Percentiles rank a stretch among this genome's conserved stretches.
Evolutionary conservation across 1,140 invertebrate species (phyloP).

Genomic region (Zaprionus taronus): DNA sequence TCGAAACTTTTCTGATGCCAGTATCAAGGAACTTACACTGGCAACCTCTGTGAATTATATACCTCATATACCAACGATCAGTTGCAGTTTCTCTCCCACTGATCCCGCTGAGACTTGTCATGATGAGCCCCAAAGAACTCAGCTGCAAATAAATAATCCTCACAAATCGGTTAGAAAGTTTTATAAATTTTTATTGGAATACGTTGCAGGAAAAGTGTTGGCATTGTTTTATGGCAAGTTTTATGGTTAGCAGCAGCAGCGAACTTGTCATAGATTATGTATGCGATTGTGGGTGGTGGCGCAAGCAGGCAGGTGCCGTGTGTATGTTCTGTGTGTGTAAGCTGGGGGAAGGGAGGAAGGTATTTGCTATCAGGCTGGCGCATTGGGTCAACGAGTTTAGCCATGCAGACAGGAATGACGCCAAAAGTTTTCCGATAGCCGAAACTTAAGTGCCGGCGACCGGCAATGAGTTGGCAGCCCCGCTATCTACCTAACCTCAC

Average conservation of each 20-base stretch:
- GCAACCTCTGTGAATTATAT: background rate
- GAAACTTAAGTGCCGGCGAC: slow-evolving; percentile 53
- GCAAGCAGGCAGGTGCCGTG: background rate
- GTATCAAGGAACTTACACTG: slow-evolving; percentile 18
- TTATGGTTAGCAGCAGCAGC: slow-evolving; percentile 36
- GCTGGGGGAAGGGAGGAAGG: background rate
- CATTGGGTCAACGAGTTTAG: slow-evolving; percentile 46
- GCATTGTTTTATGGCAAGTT: slow-evolving; percentile 39
- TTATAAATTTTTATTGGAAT: slow-evolving; percentile 15
- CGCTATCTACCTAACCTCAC: slow-evolving; percentile 45
- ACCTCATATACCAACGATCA: background rate
- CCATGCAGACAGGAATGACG: slow-evolving; percentile 45
- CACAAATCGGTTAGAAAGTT: slow-evolving; percentile 40
- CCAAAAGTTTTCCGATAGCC: slow-evolving; percentile 62
- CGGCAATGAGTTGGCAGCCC: slow-evolving; percentile 43
- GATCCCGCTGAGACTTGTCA: slow-evolving; percentile 4
- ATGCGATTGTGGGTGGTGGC: slow-evolving; percentile 19
- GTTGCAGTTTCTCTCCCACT: background rate
- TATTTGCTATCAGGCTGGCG: slow-evolving; percentile 16
- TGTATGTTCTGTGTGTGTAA: no score
- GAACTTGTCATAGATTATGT: slow-evolving; percentile 55
- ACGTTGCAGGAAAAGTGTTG: background rate
- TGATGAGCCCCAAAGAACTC: slow-evolving; percentile 3
- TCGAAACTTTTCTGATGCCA: slow-evolving; percentile 21
- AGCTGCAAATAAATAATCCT: slow-evolving; percentile 36